Evolutionary conservation across 2,113 vertebrate genomes (phyloP), one percentile per base, ranked within the genome.

Genomic region (Procavia capensis): DNA sequence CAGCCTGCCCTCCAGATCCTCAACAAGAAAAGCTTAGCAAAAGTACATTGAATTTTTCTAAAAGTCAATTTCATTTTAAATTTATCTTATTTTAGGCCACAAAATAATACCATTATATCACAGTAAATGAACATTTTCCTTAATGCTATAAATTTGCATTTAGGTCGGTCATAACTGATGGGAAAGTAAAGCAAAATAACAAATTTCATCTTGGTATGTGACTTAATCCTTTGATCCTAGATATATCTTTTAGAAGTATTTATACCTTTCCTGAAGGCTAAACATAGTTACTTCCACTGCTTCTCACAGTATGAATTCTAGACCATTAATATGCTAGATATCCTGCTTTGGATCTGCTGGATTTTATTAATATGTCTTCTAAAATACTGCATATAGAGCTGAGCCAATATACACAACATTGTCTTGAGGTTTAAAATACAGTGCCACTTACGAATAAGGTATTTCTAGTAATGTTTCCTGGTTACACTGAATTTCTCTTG

Each of bases 141-240:
- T 96, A 70, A 57, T 89, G 25, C 43, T 85, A 61, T 24, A 92
- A 88, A 75, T 95, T 95, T 85, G 9, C 25, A 81, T 50, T 89
- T 95, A 41, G 64, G 43, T 93, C 31, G 34, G 19, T 84, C 70
- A 61, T 88, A 74, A 87, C 54, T 88, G 9, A 39, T 86, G n/a
- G 57, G 92, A 92, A 93, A 85, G 64, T 88, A 75, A 93, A 94
- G 90, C 36, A 81, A 87, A 13, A 84, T 5, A 43, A 84, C 6
- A 43, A 41, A 20, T 95, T 93, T 88, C 47, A 88, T 7, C 82
- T 91, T 84, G 75, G 25, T 47, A 24, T 89, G 45, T 61, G 85
- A 66, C 64, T 88, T 91, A 7, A 81, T 94, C 72, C 41, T 93
- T 22, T 76, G 43, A 16, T 3, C 13, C 29, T 92, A 85, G n/a